Conservation (phyloP, 2,113 vertebrate genomes). For the Atherinomorus stipes region DNA sequence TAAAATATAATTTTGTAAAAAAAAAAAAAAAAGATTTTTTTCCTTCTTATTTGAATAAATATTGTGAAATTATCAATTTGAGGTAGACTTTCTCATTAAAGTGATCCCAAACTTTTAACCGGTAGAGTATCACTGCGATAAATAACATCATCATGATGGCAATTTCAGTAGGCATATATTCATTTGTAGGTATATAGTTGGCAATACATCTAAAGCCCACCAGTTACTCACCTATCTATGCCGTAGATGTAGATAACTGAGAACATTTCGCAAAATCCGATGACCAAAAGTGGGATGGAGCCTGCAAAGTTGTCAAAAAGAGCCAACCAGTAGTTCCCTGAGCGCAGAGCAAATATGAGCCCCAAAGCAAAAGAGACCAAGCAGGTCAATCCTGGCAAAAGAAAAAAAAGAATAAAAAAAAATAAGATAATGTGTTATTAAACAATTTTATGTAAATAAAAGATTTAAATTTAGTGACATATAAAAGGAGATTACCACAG, state of each 20-base stretch:
- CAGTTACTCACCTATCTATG: conserved; percentile 87
- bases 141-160: neutral
- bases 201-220: neutral
- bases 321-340: conserved; percentile 94
- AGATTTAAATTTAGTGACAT: neutral
- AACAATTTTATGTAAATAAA: neutral
- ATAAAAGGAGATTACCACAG: conserved; percentile 81
- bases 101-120: too few species aligned
- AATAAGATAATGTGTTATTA: too few species aligned
- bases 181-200: too few species aligned
- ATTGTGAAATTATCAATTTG: too few species aligned
- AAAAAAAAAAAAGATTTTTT: too few species aligned
- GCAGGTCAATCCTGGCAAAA: conserved; percentile 87
- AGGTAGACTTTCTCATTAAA: too few species aligned
- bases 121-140: too few species aligned
- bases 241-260: conserved; percentile 92
- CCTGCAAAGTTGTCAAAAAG: conserved; percentile 91
- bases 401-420: conserved; percentile 2
- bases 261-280: conserved; percentile 93
- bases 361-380: conserved; percentile 81
- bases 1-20: too few species aligned
- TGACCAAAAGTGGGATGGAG: conserved; percentile 92
- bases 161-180: too few species aligned
- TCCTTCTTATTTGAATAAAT: too few species aligned
- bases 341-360: conserved; percentile 88